Conservation (phyloP, 2,113 vertebrate species). For the Hippocampus mohnikei region DNA sequence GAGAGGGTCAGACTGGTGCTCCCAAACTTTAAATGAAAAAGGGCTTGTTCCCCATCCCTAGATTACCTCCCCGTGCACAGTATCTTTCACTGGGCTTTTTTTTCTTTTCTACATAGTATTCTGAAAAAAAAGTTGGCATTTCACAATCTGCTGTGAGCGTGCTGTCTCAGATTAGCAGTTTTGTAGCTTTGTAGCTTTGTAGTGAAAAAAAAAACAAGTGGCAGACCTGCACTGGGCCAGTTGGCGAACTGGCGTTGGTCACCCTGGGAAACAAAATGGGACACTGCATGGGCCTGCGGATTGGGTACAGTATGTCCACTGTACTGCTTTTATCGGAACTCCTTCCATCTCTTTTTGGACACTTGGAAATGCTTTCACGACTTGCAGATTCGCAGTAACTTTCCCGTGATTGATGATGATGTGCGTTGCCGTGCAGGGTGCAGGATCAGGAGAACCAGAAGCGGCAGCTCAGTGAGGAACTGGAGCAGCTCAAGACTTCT, state of each 20-base stretch:
- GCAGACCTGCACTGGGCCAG: slow-evolving; percentile 30
- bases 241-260: slow-evolving; percentile 57
- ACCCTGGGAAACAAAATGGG: slow-evolving; percentile 73
- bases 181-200: background rate
- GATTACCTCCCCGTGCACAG: background rate
- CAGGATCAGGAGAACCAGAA: slow-evolving; percentile 78
- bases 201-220: slow-evolving; percentile 20
- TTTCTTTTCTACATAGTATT: background rate
- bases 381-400: background rate
- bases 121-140: background rate
- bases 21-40: slow-evolving; percentile 4
- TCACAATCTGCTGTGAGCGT: background rate
- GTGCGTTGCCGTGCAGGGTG: slow-evolving; percentile 54
- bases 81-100: background rate
- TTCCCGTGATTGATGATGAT: background rate
- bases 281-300: slow-evolving; percentile 74
- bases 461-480: slow-evolving; percentile 69
- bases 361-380: background rate
- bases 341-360: background rate
- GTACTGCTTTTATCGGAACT: slow-evolving; percentile 14
- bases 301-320: slow-evolving; percentile 69
- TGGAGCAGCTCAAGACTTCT: slow-evolving; percentile 64
- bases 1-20: slow-evolving; percentile 30
- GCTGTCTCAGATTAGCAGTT: slow-evolving; percentile 2
- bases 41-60: background rate